Percentiles rank a stretch among this genome's conserved stretches.
phyloP scores from a whole-genome alignment of 2,113 vertebrate genomes.

The Toxostoma redivivum region DNA sequence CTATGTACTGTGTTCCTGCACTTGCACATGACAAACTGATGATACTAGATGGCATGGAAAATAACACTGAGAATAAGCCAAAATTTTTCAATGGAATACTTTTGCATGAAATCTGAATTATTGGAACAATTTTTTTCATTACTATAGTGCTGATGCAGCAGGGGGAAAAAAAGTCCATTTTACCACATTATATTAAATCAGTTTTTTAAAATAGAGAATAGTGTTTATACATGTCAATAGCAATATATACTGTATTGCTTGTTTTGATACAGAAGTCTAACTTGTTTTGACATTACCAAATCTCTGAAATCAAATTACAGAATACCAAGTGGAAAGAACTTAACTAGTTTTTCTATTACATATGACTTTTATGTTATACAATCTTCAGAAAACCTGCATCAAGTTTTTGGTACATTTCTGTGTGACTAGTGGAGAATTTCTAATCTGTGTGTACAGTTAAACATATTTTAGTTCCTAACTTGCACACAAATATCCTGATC shows the following conservation, averaged over 20 bases:
- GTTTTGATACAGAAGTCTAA: background rate
- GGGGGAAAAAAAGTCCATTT: too few species aligned
- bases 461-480: background rate
- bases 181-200: background rate
- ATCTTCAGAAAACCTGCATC: background rate
- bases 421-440: background rate
- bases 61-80: background rate
- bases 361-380: accelerated
- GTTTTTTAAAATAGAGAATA: background rate
- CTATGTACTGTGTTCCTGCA: background rate
- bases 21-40: background rate
- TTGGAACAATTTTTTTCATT: background rate
- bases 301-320: background rate
- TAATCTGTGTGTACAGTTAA: background rate
- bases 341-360: background rate
- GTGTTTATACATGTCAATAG: background rate
- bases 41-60: background rate
- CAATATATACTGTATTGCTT: background rate
- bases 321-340: background rate
- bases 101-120: background rate
- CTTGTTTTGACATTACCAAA: background rate
- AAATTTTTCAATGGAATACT: background rate
- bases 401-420: background rate
- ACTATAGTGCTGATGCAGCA: background rate
- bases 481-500: background rate